A percentile compares a stretch with the other conserved stretches of the same genome.
Conservation (phyloP, 2,797 vertebrate species). For the Anas capensis region DNA sequence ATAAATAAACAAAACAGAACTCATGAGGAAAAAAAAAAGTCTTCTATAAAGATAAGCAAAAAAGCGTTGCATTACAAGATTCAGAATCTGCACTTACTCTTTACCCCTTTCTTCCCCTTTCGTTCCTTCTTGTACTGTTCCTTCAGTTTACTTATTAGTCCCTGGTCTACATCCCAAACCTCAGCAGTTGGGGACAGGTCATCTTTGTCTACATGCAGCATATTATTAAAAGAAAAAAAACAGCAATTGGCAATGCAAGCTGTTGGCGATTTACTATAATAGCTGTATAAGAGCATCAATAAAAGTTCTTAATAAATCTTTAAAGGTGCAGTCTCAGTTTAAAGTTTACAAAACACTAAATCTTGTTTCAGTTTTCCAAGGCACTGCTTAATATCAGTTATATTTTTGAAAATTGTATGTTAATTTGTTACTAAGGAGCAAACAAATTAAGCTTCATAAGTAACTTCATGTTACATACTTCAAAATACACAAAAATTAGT, state of each 20-base stretch:
- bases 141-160: constrained; percentile 88
- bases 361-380: constrained; percentile 57
- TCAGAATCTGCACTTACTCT: constrained; percentile 87
- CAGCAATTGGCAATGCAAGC: constrained; percentile 84
- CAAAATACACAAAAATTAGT: constrained; percentile 46
- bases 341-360: constrained; percentile 59
- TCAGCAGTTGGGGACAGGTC: constrained; percentile 87
- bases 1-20: constrained; percentile 30
- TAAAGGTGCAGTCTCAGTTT: constrained; percentile 83
- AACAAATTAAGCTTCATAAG: constrained; percentile 61
- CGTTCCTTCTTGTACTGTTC: constrained; percentile 89
- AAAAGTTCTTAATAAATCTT: constrained; percentile 74
- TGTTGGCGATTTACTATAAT: constrained; percentile 76
- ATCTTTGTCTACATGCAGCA: constrained; percentile 90
- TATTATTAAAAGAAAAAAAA: constrained; percentile 86
- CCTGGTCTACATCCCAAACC: constrained; percentile 89
- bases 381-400: constrained; percentile 55
- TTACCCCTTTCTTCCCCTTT: constrained; percentile 88
- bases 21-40: constrained; percentile 31
- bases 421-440: constrained; percentile 67
- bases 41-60: constrained; percentile 60
- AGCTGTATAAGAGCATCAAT: constrained; percentile 75
- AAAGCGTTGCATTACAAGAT: constrained; percentile 74
- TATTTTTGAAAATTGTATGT: constrained; percentile 40
- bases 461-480: constrained; percentile 32